Evolutionary conservation across 2,797 vertebrate genomes (phyloP).

Genomic region (Sebastes nivosus): DNA sequence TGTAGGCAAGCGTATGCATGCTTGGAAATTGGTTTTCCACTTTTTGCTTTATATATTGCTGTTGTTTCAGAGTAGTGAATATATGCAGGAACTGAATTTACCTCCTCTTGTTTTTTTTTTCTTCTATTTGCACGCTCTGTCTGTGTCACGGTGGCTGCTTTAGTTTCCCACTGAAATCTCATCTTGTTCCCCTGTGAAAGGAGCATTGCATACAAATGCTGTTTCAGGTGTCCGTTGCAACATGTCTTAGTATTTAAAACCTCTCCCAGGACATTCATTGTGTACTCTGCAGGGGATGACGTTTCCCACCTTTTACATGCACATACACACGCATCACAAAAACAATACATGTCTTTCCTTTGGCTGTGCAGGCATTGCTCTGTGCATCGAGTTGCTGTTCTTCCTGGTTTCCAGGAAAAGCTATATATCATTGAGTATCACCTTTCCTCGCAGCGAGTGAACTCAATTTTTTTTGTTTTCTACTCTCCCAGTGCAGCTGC

Average conservation of each 20-base stretch:
- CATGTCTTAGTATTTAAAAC: conserved; percentile 16
- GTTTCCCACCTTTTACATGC: background rate
- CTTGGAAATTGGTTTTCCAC: background rate
- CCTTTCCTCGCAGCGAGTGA: conserved; percentile 1
- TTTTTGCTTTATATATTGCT: background rate
- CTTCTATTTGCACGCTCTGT: background rate
- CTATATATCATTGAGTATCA: background rate
- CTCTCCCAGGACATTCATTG: conserved; percentile 9
- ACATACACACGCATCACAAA: background rate
- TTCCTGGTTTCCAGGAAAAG: background rate
- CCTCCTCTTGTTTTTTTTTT: background rate
- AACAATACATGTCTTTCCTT: background rate
- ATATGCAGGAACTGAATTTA: background rate
- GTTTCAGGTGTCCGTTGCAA: conserved; percentile 38
- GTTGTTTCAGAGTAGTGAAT: conserved; percentile 6
- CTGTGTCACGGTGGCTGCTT: conserved; percentile 10
- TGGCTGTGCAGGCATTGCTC: background rate
- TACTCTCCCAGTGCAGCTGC: conserved; percentile 2
- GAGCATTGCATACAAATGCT: conserved; percentile 43
- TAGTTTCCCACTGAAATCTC: conserved; percentile 23
- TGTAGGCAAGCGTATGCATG: background rate
- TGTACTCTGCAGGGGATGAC: background rate
- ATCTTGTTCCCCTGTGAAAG: conserved; percentile 19
- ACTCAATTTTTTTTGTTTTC: conserved; percentile 9
- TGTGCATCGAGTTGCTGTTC: background rate